phyloP scores from a whole-genome alignment of 37 sponge, comb jelly and placozoan species.

The Halichondria panicea region DNA sequence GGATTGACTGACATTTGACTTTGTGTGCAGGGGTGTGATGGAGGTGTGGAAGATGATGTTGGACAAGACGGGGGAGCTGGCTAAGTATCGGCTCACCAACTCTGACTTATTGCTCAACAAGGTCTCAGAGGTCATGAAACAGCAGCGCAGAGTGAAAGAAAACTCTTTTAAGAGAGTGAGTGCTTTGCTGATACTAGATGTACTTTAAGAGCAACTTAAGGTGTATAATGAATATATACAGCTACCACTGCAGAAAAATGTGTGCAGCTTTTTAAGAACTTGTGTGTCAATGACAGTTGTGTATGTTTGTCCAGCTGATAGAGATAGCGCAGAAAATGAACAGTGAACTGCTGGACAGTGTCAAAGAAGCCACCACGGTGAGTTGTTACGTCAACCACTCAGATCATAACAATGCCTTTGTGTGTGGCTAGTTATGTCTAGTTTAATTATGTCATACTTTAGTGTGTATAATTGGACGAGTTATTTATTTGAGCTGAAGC shows the following conservation, averaged over 20 bases:
- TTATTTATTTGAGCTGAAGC: no score
- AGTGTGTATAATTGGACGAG: no score
- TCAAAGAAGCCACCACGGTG: slow-evolving; percentile 61
- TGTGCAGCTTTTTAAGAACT: neutral
- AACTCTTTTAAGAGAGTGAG: slow-evolving; percentile 65
- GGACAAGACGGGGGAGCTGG: slow-evolving; percentile 61
- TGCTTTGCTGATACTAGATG: neutral
- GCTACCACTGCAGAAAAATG: neutral
- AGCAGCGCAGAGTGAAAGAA: slow-evolving; percentile 67
- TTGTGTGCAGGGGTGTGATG: slow-evolving; percentile 47
- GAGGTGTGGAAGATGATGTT: slow-evolving; percentile 76
- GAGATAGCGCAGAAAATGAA: slow-evolving; percentile 66
- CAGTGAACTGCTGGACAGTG: slow-evolving; percentile 67
- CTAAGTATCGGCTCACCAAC: slow-evolving; percentile 21
- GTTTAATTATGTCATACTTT: neutral
- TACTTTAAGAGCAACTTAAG: neutral
- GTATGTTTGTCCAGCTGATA: slow-evolving; percentile 12
- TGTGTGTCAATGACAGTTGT: neutral
- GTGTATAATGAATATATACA: neutral
- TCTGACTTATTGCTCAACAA: slow-evolving; percentile 53
- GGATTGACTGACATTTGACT: neutral
- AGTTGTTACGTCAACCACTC: no score
- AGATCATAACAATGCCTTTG: neutral
- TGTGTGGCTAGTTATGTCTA: no score
- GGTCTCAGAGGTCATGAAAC: slow-evolving; percentile 56